Evolutionary conservation across 2,113 vertebrate species (phyloP).

Genomic region (Ochotona curzoniae): DNA sequence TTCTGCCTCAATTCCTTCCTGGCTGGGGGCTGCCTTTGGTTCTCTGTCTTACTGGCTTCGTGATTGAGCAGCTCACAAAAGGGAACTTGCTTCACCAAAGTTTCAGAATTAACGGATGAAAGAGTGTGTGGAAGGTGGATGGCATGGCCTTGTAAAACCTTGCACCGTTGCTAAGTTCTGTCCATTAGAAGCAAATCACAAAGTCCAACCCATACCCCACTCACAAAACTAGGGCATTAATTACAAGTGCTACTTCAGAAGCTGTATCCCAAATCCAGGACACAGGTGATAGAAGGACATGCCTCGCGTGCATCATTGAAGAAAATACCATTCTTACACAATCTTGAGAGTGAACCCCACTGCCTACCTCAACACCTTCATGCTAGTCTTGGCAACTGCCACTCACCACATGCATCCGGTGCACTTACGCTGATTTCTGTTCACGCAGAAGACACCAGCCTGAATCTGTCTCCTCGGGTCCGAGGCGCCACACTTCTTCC

Average conservation of each 20-base stretch:
- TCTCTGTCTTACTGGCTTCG: not conserved
- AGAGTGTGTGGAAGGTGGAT: not conserved
- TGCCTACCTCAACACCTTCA: not conserved
- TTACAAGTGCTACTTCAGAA: not conserved
- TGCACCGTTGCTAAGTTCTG: not conserved
- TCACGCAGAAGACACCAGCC: not conserved
- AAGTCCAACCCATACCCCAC: not conserved
- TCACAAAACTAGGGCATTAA: not conserved
- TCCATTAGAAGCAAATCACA: not conserved
- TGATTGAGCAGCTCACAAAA: not conserved
- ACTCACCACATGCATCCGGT: not conserved
- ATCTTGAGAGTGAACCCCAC: not conserved
- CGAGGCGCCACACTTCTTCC: not conserved
- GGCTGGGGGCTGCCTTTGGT: not conserved
- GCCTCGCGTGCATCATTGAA: not conserved
- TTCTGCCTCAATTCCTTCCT: not conserved
- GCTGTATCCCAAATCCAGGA: not conserved
- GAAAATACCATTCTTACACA: not conserved
- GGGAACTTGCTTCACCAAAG: not conserved
- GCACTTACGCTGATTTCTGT: not conserved
- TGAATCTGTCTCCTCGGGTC: not conserved
- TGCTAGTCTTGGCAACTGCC: not conserved
- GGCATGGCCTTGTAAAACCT: not conserved
- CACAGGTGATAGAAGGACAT: not conserved
- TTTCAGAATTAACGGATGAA: not conserved